Evolutionary conservation across 1,140 invertebrate species (phyloP).

Genomic region (Meloidogyne floridensis): DNA sequence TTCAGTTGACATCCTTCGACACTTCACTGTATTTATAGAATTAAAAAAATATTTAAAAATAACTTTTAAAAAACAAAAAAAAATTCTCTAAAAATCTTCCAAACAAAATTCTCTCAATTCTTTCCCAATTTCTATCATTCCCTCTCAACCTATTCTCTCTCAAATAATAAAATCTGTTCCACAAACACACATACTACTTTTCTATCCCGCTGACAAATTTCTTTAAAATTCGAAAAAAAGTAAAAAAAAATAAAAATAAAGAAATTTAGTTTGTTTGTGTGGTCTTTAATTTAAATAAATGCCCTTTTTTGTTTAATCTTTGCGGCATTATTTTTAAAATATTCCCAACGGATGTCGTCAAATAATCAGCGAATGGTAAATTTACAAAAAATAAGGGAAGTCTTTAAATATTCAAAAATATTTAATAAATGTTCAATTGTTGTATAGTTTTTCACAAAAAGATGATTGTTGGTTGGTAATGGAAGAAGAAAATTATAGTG

Average conservation of each 20-base stretch:
- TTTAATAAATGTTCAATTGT: too few relatives aligned
- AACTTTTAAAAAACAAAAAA: too few relatives aligned
- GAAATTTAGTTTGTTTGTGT: neutral
- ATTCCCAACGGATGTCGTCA: neutral
- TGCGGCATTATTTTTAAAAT: neutral
- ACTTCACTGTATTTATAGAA: too few relatives aligned
- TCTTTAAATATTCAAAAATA: neutral
- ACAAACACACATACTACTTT: neutral
- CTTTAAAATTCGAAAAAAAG: neutral
- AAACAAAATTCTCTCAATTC: neutral
- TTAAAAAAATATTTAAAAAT: too few relatives aligned
- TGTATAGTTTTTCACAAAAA: too few relatives aligned
- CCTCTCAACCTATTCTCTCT: neutral
- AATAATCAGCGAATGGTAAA: neutral
- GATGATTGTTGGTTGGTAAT: too few relatives aligned
- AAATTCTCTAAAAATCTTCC: too few relatives aligned
- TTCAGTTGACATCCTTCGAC: too few relatives aligned
- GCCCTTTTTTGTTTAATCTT: too few relatives aligned
- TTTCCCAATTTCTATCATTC: neutral
- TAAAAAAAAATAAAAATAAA: neutral
- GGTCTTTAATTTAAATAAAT: neutral
- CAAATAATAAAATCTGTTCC: neutral
- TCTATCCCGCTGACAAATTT: neutral
- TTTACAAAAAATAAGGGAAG: neutral
- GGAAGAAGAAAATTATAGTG: too few relatives aligned